Evolutionary conservation across 2,888 invertebrate genomes (phyloP), one percentile per base, ranked within the genome.

Genomic region (Nipponacmea schrenckii): DNA sequence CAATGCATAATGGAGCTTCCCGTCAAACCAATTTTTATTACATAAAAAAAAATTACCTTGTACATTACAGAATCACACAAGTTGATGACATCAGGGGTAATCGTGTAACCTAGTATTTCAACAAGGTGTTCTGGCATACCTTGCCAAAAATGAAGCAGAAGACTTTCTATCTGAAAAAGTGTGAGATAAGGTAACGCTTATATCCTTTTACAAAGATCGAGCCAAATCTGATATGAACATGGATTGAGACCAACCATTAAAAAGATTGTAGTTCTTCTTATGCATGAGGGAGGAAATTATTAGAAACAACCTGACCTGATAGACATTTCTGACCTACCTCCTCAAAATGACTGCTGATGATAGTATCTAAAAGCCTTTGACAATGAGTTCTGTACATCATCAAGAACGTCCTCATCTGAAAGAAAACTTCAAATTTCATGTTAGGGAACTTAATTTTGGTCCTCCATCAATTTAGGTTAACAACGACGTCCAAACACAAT

Each of bases 371-470:
- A 17, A 89, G 86, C 45, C 89, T 81, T 73, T 89, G 89, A 67
- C 87, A 88, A 78, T 89, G 89, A 17, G 87, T 89, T 69, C 84
- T 82, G 79, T 89, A 89, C 89, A 89, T 89, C 84, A 87, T 85
- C 10, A 89, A 82, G 68, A 89, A 88, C 3, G 88, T 88, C 70
- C 84, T 79, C 78, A 88, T 83, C 87, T 88, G 78, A 4, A 74
- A 74, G 62, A 7, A 62, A 14, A 50, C 8, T 8, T 10, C 8
- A 39, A 39, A 8, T 5, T 31, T 4, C 31, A 31, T 39, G n/a
- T n/a, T n/a, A n/a, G n/a, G n/a, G n/a, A n/a, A n/a, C n/a, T n/a
- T n/a, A n/a, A n/a, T n/a, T n/a, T n/a, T n/a, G n/a, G n/a, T n/a
- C n/a, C n/a, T n/a, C n/a, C n/a, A n/a, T n/a, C n/a, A n/a, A n/a